Evolutionary conservation across 2,797 vertebrate species (phyloP).

Genomic region (Myotis planiceps): DNA sequence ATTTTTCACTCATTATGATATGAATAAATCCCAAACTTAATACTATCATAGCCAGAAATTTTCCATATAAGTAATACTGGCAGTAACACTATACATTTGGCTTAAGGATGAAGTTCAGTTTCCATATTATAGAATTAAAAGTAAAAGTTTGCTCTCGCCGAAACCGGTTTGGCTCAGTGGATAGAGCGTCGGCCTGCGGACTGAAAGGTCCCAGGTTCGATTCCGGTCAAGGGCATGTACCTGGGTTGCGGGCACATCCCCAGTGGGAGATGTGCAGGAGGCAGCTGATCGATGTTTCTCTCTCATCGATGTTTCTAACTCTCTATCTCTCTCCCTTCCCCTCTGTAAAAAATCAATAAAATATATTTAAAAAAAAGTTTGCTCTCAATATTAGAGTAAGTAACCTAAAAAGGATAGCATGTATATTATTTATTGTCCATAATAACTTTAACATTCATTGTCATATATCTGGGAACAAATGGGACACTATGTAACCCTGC

Average conservation of each 20-base stretch:
- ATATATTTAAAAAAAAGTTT: no score
- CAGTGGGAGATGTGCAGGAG: no score
- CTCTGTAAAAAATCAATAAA: no score
- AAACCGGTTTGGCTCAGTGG: no score
- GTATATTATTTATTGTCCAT: neutral
- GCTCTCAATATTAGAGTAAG: neutral
- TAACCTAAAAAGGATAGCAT: neutral
- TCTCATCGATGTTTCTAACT: no score
- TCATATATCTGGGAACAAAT: slow-evolving; percentile 1
- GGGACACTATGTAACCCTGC: neutral
- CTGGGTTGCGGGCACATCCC: no score
- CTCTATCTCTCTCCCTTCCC: no score
- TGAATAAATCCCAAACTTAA: slow-evolving; percentile 13
- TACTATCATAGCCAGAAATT: neutral
- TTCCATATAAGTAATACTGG: neutral
- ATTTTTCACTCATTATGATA: neutral
- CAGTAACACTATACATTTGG: neutral
- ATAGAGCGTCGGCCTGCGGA: no score
- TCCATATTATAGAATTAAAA: slow-evolving; percentile 43
- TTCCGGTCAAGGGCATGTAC: no score
- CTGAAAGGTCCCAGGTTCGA: no score
- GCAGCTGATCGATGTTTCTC: no score
- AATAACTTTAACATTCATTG: neutral
- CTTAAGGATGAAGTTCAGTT: slow-evolving; percentile 40
- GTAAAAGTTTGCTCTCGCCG: slow-evolving; percentile 31